A percentile compares a stretch with the other conserved stretches of the same genome.
These are phyloP conservation scores for Brenthis hecate DNA, from an alignment of 2,888 invertebrate species.

Conservation along the genomic window DNA sequence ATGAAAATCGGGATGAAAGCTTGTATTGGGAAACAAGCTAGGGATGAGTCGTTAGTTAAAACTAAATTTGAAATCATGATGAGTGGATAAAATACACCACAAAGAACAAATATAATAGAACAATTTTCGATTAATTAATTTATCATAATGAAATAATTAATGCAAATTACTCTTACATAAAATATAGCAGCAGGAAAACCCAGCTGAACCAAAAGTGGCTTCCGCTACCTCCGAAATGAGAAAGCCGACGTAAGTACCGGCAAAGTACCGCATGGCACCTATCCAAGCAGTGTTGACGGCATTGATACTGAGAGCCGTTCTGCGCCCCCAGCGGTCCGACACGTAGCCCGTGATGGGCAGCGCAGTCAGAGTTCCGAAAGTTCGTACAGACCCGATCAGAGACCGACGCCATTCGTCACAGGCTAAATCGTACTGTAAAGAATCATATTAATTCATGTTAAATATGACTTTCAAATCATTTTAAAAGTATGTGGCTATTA, in stretches of 20 bases:
- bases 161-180: slow-evolving; percentile 73
- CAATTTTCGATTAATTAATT: too few species aligned
- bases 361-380: slow-evolving; percentile 85
- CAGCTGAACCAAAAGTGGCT: slow-evolving; percentile 84
- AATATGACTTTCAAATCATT: background rate
- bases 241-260: slow-evolving; percentile 85
- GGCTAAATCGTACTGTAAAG: slow-evolving; percentile 80
- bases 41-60: too few species aligned
- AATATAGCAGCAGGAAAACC: slow-evolving; percentile 87
- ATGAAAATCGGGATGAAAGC: too few species aligned
- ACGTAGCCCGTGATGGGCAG: slow-evolving; percentile 86
- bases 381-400: slow-evolving; percentile 86
- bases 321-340: slow-evolving; percentile 87
- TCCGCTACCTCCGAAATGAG: slow-evolving; percentile 86
- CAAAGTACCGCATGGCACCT: slow-evolving; percentile 82
- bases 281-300: slow-evolving; percentile 82
- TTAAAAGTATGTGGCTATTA: too few species aligned
- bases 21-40: too few species aligned
- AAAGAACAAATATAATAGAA: too few species aligned
- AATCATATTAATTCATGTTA: background rate
- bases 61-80: too few species aligned
- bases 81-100: too few species aligned
- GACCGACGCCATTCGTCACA: slow-evolving; percentile 87
- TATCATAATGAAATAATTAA: background rate
- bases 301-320: slow-evolving; percentile 79